These are phyloP conservation scores for Manduca sexta DNA, from an alignment of 1,140 invertebrate species.

Conservation along the genomic window DNA sequence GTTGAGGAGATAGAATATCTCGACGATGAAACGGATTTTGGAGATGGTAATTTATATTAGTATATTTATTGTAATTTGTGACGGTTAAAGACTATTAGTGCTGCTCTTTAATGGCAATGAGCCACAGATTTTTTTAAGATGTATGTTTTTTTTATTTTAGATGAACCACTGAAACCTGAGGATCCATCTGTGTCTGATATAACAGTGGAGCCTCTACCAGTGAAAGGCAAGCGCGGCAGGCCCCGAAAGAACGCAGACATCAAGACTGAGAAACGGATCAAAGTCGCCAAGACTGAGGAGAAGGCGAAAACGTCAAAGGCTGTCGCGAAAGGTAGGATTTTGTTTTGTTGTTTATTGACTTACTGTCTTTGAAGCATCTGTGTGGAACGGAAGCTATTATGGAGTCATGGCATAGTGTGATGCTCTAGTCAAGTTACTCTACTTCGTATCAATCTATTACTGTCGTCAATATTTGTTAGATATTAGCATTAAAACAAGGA, in stretches of 20 bases:
- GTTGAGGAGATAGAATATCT: conserved; percentile 39
- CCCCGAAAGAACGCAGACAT: conserved; percentile 24
- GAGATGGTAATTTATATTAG: conserved; percentile 30
- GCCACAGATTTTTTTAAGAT: no score
- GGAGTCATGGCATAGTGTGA: no score
- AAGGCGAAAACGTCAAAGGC: conserved; percentile 34
- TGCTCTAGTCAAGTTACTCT: no score
- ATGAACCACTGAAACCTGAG: conserved; percentile 14
- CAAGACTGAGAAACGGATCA: conserved; percentile 35
- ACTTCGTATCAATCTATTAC: no score
- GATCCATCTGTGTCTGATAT: conserved; percentile 30
- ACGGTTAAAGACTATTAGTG: no score
- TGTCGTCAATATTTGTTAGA: no score
- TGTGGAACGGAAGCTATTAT: no score
- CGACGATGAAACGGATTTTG: conserved; percentile 41
- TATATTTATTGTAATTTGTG: no score
- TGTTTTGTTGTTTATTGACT: not conserved
- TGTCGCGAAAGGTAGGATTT: conserved; percentile 42
- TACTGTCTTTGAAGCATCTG: not conserved
- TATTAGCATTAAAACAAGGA: no score
- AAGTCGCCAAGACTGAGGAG: conserved; percentile 29
- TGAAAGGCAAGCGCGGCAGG: conserved; percentile 37
- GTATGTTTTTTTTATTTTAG: conserved; percentile 12
- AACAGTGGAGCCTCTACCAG: conserved; percentile 22
- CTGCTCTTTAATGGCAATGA: no score